Evolutionary conservation across 92 coral and sea anemone species (phyloP), one percentile per base, ranked within the genome.

Genomic region (Anthopleura xanthogrammica): DNA sequence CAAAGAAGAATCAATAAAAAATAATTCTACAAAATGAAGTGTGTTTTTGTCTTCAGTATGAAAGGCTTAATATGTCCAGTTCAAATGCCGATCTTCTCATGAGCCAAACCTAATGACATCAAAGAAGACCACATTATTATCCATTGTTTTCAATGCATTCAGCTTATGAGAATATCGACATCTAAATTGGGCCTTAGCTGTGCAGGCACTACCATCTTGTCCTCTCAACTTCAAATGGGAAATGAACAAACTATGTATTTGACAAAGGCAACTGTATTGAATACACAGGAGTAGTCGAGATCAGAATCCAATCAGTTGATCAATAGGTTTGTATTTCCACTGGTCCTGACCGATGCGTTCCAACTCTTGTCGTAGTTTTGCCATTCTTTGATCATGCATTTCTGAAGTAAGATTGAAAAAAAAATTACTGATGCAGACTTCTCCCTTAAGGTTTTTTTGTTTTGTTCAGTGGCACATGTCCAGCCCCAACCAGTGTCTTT

Each of bases 261-360:
- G 13, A 16, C 12, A 29, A 2, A 5, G 7, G 7, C 36, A 62
- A 14, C 2, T 20, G 23, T 20, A 20, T 57, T 58, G 17, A 58
- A 58, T 14, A 58, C 19, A 58, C 4, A 20, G 24, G 7, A 62
- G 24, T 62, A 23, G n/a, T 20, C 5, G 14, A 62, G 29, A 62
- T 87, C 82, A 97, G 88, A 97, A 97, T 9, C 98, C 98, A 72
- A 97, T 94, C 73, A 97, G 91, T 81, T 94, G 94, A 42, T 97
- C 99, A 73, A 97, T 91, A 12, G 99, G 99, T 83, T 97, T 91
- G 77, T 92, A 97, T 86, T 91, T 97, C 99, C 99, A 97, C 70
- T 95, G 90, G 70, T 97, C 99, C 52, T 95, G 98, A 48, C 92
- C 91, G 16, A 92, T 89, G 52, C 83, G 90, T 52, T 93, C 97